These are phyloP conservation scores for Strigamia crassipes DNA, from an alignment of 2,888 invertebrate species.

Conservation along the genomic window DNA sequence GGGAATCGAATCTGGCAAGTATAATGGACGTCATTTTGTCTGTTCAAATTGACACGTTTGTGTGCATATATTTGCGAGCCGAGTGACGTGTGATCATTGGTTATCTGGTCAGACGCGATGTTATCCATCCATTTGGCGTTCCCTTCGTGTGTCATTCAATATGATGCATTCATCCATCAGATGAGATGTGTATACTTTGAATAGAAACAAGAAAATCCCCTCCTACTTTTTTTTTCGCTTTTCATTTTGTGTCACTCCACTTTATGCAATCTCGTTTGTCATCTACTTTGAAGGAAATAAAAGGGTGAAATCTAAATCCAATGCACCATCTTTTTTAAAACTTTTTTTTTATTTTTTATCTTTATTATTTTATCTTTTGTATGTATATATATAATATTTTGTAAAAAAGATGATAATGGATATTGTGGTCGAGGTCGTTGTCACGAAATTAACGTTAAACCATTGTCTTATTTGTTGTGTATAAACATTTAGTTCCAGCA, in stretches of 20 bases:
- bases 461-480: not conserved
- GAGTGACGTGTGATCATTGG: conserved; percentile 35
- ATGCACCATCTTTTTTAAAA: not conserved
- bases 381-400: no score
- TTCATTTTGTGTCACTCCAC: conserved; percentile 30
- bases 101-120: conserved; percentile 40
- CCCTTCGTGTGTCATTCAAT: conserved; percentile 23
- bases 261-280: conserved; percentile 36
- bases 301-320: conserved; percentile 22
- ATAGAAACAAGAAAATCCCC: conserved; percentile 36
- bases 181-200: conserved; percentile 3
- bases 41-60: conserved; percentile 35
- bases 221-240: not conserved
- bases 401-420: not conserved
- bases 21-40: conserved; percentile 35
- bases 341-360: no score
- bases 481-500: conserved; percentile 28
- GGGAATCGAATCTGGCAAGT: not conserved
- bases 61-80: conserved; percentile 10
- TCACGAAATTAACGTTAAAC: not conserved
- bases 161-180: conserved; percentile 42
- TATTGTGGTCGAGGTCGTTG: not conserved
- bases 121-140: conserved; percentile 30
- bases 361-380: no score
- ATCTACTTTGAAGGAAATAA: conserved; percentile 3